phyloP scores from a whole-genome alignment of 2,113 vertebrate species.

The Gallinago jamesoni region DNA sequence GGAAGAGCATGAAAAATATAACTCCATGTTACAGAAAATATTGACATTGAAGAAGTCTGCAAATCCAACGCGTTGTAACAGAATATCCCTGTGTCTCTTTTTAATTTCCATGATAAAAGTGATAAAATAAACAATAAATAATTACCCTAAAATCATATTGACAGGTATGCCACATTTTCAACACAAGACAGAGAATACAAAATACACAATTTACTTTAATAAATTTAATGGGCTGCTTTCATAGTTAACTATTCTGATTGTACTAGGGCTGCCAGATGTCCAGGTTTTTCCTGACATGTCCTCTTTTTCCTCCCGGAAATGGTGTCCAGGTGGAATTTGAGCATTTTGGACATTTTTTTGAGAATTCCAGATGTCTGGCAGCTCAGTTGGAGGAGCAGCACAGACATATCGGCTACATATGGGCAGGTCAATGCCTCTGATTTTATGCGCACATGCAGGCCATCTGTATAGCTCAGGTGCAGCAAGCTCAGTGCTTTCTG shows the following conservation, averaged over 20 bases:
- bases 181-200: constrained; percentile 26
- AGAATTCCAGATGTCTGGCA: constrained; percentile 49
- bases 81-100: neutral
- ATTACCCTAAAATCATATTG: constrained; percentile 33
- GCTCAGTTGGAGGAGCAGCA: neutral
- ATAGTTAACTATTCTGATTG: neutral
- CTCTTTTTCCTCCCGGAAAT: neutral
- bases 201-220: constrained; percentile 40
- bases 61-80: neutral
- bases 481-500: neutral
- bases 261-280: neutral
- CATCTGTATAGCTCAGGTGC: constrained; percentile 39
- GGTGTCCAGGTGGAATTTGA: neutral
- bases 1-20: neutral
- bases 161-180: constrained; percentile 10
- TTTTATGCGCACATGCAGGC: constrained; percentile 4
- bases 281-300: neutral
- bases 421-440: constrained; percentile 17
- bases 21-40: neutral
- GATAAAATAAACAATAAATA: constrained; percentile 5
- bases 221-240: neutral
- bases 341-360: neutral
- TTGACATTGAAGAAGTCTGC: neutral
- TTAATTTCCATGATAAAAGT: neutral
- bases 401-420: neutral